A percentile compares a stretch with the other conserved stretches of the same genome.
phyloP scores from a whole-genome alignment of 2,888 invertebrate genomes.

The Caenorhabditis sp. region DNA sequence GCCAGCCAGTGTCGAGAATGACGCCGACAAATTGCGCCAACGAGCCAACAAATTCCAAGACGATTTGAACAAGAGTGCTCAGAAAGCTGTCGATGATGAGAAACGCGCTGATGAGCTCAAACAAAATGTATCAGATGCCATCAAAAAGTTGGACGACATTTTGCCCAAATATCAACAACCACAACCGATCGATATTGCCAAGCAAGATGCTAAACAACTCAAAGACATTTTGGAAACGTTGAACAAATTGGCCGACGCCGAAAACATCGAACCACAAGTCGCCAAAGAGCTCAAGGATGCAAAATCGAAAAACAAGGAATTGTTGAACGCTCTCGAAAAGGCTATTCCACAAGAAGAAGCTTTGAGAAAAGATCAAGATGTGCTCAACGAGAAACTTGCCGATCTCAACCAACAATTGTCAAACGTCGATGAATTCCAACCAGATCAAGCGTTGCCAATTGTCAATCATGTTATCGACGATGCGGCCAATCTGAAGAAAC shows the following conservation, averaged over 20 bases:
- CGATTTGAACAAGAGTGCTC: conserved; percentile 8
- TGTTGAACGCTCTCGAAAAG: conserved; percentile 35
- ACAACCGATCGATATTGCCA: conserved; percentile 29
- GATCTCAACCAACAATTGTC: conserved; percentile 16
- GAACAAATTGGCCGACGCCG: conserved; percentile 14
- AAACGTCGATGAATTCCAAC: conserved; percentile 21
- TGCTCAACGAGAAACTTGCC: conserved; percentile 15
- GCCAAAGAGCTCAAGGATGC: conserved; percentile 41
- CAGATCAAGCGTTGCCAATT: conserved; percentile 26
- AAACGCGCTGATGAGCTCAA: conserved; percentile 20
- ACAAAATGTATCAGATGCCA: conserved; percentile 6
- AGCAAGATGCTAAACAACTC: conserved; percentile 18
- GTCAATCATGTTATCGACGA: conserved; percentile 36
- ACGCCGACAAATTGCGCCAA: conserved; percentile 6
- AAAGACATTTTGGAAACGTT: conserved; percentile 17
- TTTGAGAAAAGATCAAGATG: conserved; percentile 26
- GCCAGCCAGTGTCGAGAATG: conserved; percentile 6
- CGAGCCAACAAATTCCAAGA: conserved; percentile 11
- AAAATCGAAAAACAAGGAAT: conserved; percentile 38
- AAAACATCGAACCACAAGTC: conserved; percentile 35
- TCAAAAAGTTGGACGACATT: conserved; percentile 12
- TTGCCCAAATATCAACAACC: conserved; percentile 18
- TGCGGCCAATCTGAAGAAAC: conserved; percentile 24
- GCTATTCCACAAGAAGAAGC: conserved; percentile 29
- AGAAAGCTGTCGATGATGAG: conserved; percentile 14